Percentiles rank a stretch among this genome's conserved stretches.
These are phyloP conservation scores for Macropis europaea DNA, from an alignment of 2,888 invertebrate species.

Conservation along the genomic window DNA sequence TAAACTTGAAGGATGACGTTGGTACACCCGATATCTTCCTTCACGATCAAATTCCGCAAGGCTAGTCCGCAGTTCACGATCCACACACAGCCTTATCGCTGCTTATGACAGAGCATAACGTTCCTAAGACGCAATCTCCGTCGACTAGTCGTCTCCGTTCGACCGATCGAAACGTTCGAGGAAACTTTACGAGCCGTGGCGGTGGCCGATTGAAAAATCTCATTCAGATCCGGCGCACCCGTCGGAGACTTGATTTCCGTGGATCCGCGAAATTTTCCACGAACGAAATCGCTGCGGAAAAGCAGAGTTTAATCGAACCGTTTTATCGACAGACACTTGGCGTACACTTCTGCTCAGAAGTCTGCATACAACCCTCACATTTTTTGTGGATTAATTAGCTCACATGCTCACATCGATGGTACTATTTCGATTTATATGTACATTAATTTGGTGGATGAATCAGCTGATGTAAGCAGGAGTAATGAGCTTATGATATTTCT, in stretches of 20 bases:
- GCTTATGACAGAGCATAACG: neutral
- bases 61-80: neutral
- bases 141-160: neutral
- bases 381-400: too few relatives aligned
- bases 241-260: too few relatives aligned
- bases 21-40: neutral
- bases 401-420: too few relatives aligned
- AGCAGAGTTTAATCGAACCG: constrained; percentile 24
- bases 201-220: too few relatives aligned
- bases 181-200: constrained; percentile 9
- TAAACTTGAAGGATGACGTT: constrained; percentile 19
- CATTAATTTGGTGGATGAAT: too few relatives aligned
- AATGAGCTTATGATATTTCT: too few relatives aligned
- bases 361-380: too few relatives aligned
- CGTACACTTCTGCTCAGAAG: too few relatives aligned
- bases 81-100: neutral
- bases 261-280: neutral
- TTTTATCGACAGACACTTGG: constrained; percentile 39
- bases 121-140: neutral
- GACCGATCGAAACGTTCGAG: constrained; percentile 7
- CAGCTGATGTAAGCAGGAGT: too few relatives aligned
- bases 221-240: too few relatives aligned
- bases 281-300: too few relatives aligned
- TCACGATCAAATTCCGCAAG: constrained; percentile 23
- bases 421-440: too few relatives aligned